A percentile compares a stretch with the other conserved stretches of the same genome.
Evolutionary conservation across 2,113 vertebrate species (phyloP).

Genomic region (Brachyistius frenatus): DNA sequence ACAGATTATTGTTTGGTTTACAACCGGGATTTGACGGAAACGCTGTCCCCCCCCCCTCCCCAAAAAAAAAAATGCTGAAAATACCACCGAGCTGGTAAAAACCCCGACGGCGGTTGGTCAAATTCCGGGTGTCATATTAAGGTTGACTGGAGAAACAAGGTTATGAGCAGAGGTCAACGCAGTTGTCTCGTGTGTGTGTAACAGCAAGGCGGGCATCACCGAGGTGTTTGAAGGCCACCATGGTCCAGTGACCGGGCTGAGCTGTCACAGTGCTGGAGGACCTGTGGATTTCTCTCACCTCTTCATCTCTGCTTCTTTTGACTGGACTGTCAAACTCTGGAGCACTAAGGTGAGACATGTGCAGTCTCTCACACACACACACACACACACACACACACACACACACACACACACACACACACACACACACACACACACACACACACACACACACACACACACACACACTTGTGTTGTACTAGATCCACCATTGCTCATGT

Average conservation of each 20-base stretch:
- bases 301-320: conserved; percentile 98
- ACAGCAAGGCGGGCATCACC: conserved; percentile 98
- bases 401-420: not conserved
- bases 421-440: not conserved
- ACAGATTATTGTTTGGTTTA: no score
- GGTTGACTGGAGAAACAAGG: not conserved
- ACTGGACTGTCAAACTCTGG: conserved; percentile 99
- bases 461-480: not conserved
- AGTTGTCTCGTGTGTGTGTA: conserved; percentile 36
- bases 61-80: no score
- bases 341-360: conserved; percentile 91
- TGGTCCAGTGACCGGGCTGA: conserved; percentile 97
- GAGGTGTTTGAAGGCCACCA: conserved; percentile 99
- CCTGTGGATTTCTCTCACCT: conserved; percentile 98
- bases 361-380: not conserved
- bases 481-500: not conserved
- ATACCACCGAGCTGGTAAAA: no score
- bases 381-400: not conserved
- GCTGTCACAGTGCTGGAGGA: conserved; percentile 95
- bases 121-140: not conserved
- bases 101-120: not conserved
- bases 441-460: not conserved
- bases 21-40: no score
- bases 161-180: not conserved
- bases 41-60: no score